Evolutionary conservation across 2,888 invertebrate genomes (phyloP).

Genomic region (Sericinus montela): DNA sequence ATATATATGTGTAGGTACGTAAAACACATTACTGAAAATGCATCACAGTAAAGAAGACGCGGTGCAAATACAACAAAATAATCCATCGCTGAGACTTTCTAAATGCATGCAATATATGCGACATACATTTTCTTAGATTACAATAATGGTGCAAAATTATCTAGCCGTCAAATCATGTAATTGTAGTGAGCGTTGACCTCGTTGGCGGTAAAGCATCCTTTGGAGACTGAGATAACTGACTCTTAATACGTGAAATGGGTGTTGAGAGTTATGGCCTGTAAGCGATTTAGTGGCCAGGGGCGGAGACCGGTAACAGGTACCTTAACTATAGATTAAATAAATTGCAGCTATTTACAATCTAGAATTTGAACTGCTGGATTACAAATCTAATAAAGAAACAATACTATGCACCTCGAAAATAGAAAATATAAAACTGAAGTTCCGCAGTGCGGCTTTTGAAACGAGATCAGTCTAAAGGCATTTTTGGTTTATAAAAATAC

Average conservation of each 20-base stretch:
- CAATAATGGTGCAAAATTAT: slow-evolving; percentile 62
- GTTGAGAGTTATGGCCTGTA: slow-evolving; percentile 7
- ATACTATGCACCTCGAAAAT: no score
- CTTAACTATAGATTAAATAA: background rate
- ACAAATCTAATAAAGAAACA: no score
- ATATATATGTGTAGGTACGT: no score
- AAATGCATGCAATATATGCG: slow-evolving; percentile 34
- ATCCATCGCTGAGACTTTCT: slow-evolving; percentile 27
- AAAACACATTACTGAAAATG: no score
- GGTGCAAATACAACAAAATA: no score
- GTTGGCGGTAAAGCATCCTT: slow-evolving; percentile 7
- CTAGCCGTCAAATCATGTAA: slow-evolving; percentile 49
- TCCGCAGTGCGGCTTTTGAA: no score
- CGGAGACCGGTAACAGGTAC: slow-evolving; percentile 5
- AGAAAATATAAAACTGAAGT: no score
- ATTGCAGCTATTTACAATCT: background rate
- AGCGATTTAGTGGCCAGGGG: slow-evolving; percentile 1
- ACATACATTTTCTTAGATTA: slow-evolving; percentile 35
- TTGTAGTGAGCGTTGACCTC: slow-evolving; percentile 33
- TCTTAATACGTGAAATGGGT: slow-evolving; percentile 11
- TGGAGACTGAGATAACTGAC: slow-evolving; percentile 9
- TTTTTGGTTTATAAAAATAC: no score
- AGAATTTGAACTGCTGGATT: no score
- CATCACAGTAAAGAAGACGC: no score
- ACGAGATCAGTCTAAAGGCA: no score